Conservation (phyloP, 2,888 invertebrate genomes). For the Troglohyphantes excavatus region DNA sequence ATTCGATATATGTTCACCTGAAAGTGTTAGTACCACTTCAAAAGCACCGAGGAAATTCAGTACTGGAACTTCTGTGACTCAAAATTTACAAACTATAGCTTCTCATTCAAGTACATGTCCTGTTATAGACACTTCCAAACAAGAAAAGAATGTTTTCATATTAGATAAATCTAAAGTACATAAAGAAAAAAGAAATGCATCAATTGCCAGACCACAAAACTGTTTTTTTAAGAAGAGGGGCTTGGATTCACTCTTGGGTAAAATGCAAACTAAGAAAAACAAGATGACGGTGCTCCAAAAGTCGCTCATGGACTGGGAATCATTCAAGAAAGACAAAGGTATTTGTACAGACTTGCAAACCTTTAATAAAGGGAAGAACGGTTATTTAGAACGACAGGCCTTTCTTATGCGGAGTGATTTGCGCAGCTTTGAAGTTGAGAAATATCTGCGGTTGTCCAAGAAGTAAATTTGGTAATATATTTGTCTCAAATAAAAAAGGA, state of each 20-base stretch:
- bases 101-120: background rate
- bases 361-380: constrained; percentile 94
- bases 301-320: constrained; percentile 96
- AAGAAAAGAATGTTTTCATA: background rate
- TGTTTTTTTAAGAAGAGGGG: constrained; percentile 82
- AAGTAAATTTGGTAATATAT: no score
- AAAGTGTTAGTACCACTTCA: background rate
- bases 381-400: constrained; percentile 94
- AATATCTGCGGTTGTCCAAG: constrained; percentile 86
- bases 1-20: background rate
- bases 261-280: constrained; percentile 87
- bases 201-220: background rate
- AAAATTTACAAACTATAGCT: no score
- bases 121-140: background rate
- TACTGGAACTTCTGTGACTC: constrained; percentile 7
- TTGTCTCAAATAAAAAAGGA: no score
- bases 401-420: constrained; percentile 94
- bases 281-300: constrained; percentile 96
- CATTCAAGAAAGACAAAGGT: constrained; percentile 92
- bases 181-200: background rate
- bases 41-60: background rate
- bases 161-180: background rate
- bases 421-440: constrained; percentile 90
- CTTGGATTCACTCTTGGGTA: constrained; percentile 81
- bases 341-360: constrained; percentile 92